These are phyloP conservation scores for Pholis gunnellus DNA, from an alignment of 2,113 vertebrate species.

Conservation along the genomic window DNA sequence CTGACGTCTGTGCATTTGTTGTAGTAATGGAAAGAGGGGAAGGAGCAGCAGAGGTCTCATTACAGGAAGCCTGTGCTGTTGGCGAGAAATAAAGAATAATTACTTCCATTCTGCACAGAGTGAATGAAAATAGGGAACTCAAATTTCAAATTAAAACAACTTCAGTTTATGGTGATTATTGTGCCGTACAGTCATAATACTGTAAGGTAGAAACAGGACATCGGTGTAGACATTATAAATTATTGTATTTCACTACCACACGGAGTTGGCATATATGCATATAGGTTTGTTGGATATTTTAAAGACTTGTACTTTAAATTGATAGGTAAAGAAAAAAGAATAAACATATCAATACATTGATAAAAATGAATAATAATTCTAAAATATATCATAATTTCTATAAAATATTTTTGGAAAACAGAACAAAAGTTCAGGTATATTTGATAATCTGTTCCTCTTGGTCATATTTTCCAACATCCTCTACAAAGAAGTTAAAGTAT, in stretches of 20 bases:
- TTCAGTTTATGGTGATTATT: background rate
- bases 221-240: rapidly evolving
- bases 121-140: background rate
- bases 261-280: background rate
- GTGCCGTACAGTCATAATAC: background rate
- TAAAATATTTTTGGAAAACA: background rate
- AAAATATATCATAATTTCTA: background rate
- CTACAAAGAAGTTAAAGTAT: background rate
- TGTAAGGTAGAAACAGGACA: background rate
- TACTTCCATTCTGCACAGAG: background rate
- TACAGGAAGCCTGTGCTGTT: slow-evolving; percentile 49
- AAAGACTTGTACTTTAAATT: background rate
- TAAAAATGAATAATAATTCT: background rate
- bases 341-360: background rate
- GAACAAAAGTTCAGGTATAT: background rate
- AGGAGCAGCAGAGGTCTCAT: background rate
- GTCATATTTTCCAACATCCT: slow-evolving; percentile 1
- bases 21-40: background rate
- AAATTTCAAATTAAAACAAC: background rate
- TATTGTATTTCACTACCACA: background rate
- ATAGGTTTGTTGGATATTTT: background rate
- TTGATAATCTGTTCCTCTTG: background rate
- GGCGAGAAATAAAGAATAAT: background rate
- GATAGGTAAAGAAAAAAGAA: background rate
- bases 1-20: slow-evolving; percentile 23